Evolutionary conservation across 2,113 vertebrate species (phyloP).

Genomic region (Forbesichthys agassizii): DNA sequence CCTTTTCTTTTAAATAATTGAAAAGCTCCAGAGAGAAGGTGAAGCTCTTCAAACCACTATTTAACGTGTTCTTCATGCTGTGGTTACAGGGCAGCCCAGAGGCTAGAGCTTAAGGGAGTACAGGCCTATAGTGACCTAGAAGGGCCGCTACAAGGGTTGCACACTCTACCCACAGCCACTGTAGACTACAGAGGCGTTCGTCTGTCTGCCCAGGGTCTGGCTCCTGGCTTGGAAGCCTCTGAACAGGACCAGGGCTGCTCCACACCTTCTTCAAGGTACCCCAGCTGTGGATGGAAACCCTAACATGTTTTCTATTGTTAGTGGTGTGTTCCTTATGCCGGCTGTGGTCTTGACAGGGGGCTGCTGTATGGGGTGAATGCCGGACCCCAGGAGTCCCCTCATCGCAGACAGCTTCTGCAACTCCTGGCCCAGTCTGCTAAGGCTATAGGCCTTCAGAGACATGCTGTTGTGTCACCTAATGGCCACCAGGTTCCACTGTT

Average conservation of each 20-base stretch:
- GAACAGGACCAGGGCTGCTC: constrained; percentile 63
- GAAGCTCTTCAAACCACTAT: neutral
- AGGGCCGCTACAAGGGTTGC: constrained; percentile 66
- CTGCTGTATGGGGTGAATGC: constrained; percentile 78
- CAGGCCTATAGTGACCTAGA: constrained; percentile 77
- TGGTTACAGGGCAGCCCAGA: constrained; percentile 72
- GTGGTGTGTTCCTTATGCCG: neutral
- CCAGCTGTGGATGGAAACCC: neutral
- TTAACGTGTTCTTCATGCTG: neutral
- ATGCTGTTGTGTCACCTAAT: constrained; percentile 64
- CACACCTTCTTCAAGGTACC: constrained; percentile 51
- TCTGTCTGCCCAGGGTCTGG: constrained; percentile 80
- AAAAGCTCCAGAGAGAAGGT: neutral
- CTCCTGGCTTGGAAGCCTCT: constrained; percentile 75
- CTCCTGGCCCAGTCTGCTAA: constrained; percentile 76
- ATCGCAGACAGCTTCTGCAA: constrained; percentile 69
- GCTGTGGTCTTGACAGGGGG: constrained; percentile 53
- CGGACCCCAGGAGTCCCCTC: constrained; percentile 70
- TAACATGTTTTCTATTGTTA: neutral
- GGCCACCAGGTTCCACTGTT: constrained; percentile 73
- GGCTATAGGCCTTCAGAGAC: constrained; percentile 72
- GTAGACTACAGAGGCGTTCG: constrained; percentile 82
- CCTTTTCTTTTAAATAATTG: too few species aligned
- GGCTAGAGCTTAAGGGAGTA: constrained; percentile 76
- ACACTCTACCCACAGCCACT: constrained; percentile 80